phyloP scores from a whole-genome alignment of 2,113 vertebrate species.

The Atherinomorus stipes region DNA sequence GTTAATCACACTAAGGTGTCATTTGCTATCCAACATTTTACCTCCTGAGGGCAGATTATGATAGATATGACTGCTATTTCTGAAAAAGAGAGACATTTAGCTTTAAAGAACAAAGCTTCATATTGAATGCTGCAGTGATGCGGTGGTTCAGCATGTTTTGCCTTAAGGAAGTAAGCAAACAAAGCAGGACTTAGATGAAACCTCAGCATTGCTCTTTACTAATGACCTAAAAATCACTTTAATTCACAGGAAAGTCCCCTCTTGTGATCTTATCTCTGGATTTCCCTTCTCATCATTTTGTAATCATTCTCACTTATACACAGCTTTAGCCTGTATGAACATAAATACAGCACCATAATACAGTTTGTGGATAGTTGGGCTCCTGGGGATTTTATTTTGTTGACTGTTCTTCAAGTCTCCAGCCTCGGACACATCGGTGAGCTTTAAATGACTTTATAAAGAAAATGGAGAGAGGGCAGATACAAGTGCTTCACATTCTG shows the following conservation, averaged over 20 bases:
- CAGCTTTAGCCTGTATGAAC: too few species aligned
- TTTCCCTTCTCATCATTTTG: background rate
- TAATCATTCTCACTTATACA: too few species aligned
- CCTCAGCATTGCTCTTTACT: conserved; percentile 34
- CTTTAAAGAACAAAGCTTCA: background rate
- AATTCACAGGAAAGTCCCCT: background rate
- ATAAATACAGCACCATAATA: too few species aligned
- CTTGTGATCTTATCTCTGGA: background rate
- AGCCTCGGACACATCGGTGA: background rate
- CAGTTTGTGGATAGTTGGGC: too few species aligned
- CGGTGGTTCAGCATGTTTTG: background rate
- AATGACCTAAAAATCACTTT: background rate
- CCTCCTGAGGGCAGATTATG: too few species aligned
- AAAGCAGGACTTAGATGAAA: conserved; percentile 23
- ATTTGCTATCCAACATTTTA: too few species aligned
- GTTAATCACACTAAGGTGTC: too few species aligned
- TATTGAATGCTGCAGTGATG: background rate
- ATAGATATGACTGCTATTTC: too few species aligned
- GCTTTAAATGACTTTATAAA: background rate
- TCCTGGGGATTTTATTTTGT: too few species aligned
- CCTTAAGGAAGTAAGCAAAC: conserved; percentile 27
- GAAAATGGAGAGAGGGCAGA: too few species aligned
- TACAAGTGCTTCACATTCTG: background rate
- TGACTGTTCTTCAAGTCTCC: background rate
- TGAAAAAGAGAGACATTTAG: background rate